Conservation (phyloP, 2,113 vertebrate species). For the Cardinalis cardinalis region DNA sequence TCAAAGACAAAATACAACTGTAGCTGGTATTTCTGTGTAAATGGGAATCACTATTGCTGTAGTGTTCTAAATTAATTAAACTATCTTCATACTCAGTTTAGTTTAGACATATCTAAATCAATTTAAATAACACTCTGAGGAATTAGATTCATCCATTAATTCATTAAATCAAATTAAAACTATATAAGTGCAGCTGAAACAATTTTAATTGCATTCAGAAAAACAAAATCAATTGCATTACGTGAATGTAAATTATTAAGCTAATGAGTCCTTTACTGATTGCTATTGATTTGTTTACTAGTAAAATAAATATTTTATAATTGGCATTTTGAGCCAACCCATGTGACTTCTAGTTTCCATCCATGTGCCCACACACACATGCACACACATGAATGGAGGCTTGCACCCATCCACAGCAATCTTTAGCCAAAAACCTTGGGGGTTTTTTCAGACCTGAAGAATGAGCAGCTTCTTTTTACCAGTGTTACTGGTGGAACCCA, state of each 20-base stretch:
- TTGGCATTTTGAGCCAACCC: background rate
- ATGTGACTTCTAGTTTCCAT: background rate
- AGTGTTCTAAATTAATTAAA: background rate
- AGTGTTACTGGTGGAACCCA: background rate
- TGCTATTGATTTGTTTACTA: conserved; percentile 12
- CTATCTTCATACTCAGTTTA: background rate
- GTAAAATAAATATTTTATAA: background rate
- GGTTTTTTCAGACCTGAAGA: background rate
- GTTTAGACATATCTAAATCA: background rate
- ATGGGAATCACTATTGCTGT: background rate
- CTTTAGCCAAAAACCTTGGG: background rate
- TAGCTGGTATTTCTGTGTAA: background rate
- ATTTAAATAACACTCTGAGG: background rate
- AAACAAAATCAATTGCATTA: background rate
- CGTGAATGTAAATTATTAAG: background rate
- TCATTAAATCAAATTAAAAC: conserved; percentile 20
- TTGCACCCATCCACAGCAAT: background rate
- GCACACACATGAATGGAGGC: background rate
- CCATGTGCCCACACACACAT: background rate
- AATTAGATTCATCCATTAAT: conserved; percentile 7
- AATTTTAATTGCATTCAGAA: background rate
- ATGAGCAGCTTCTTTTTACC: background rate
- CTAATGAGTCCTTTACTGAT: background rate
- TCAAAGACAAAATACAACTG: background rate
- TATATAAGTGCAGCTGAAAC: background rate